These are phyloP conservation scores for Lordiphosa andalusiaca DNA, from an alignment of 2,888 invertebrate genomes.

Conservation along the genomic window DNA sequence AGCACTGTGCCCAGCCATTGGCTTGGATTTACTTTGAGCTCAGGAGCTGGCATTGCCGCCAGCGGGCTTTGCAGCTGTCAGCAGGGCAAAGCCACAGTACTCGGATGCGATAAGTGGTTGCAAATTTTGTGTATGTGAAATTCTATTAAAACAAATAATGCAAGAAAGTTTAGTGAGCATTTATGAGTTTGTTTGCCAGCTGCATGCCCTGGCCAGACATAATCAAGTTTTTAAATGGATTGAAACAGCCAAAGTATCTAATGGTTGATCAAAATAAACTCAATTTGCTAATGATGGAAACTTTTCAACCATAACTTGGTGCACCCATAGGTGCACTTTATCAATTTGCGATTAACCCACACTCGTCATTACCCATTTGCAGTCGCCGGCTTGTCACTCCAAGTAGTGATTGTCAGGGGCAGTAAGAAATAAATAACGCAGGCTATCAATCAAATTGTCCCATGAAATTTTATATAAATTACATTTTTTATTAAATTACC, in stretches of 20 bases:
- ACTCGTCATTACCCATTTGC: slow-evolving; percentile 15
- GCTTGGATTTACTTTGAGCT: slow-evolving; percentile 36
- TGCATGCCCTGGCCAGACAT: slow-evolving; percentile 25
- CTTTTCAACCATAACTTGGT: no score
- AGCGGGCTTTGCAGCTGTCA: slow-evolving; percentile 38
- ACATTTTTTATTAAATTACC: no score
- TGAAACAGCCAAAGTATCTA: not conserved
- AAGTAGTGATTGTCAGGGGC: slow-evolving; percentile 43
- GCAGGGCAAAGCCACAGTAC: slow-evolving; percentile 22
- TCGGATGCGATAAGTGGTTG: slow-evolving; percentile 14
- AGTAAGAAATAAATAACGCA: slow-evolving; percentile 37
- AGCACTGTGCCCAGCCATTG: slow-evolving; percentile 15
- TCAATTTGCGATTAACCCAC: slow-evolving; percentile 1
- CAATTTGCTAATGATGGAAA: slow-evolving; percentile 5
- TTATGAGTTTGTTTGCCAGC: slow-evolving; percentile 35
- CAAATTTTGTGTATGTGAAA: slow-evolving; percentile 39
- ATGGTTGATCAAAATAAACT: slow-evolving; percentile 11
- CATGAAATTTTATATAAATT: not conserved
- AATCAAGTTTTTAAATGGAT: slow-evolving; percentile 29
- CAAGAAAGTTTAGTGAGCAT: slow-evolving; percentile 43
- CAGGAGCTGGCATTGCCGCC: slow-evolving; percentile 19
- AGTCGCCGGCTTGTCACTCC: slow-evolving; percentile 5
- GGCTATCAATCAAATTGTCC: slow-evolving; percentile 47
- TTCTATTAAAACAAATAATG: slow-evolving; percentile 55
- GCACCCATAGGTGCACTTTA: no score